Percentiles rank a stretch among this genome's conserved stretches.
Evolutionary conservation across 2,113 vertebrate genomes (phyloP).

Genomic region (Urocynchramus pylzowi): DNA sequence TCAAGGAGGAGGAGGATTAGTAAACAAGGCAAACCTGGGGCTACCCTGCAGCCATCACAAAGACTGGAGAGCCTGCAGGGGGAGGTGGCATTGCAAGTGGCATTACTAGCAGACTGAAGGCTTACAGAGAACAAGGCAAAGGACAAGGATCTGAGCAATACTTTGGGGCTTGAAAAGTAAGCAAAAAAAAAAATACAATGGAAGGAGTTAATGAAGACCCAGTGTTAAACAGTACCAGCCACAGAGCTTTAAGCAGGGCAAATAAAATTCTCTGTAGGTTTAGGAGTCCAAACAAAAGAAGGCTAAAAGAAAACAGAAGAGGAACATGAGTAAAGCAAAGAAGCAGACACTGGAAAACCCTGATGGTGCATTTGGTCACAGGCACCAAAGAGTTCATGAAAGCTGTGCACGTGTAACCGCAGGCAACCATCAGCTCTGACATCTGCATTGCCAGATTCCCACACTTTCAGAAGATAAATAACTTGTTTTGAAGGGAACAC

Average conservation of each 20-base stretch:
- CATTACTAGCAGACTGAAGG: background rate
- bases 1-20: background rate
- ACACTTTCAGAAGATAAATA: slow-evolving; percentile 28
- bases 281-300: background rate
- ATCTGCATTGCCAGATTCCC: slow-evolving; percentile 16
- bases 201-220: background rate
- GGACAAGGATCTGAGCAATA: background rate
- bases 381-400: background rate
- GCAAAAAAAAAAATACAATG: background rate
- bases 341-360: background rate
- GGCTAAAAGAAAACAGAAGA: background rate
- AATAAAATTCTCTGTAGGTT: background rate
- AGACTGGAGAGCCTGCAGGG: background rate
- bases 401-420: background rate
- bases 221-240: background rate
- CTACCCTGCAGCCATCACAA: background rate
- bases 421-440: slow-evolving; percentile 3
- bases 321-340: background rate
- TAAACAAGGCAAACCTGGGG: background rate
- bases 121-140: background rate
- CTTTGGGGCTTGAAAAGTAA: background rate
- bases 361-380: background rate
- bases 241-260: background rate
- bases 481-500: slow-evolving; percentile 13
- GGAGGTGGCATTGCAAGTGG: background rate